Evolutionary conservation across 2,113 vertebrate genomes (phyloP).

Genomic region (Maccullochella peelii): DNA sequence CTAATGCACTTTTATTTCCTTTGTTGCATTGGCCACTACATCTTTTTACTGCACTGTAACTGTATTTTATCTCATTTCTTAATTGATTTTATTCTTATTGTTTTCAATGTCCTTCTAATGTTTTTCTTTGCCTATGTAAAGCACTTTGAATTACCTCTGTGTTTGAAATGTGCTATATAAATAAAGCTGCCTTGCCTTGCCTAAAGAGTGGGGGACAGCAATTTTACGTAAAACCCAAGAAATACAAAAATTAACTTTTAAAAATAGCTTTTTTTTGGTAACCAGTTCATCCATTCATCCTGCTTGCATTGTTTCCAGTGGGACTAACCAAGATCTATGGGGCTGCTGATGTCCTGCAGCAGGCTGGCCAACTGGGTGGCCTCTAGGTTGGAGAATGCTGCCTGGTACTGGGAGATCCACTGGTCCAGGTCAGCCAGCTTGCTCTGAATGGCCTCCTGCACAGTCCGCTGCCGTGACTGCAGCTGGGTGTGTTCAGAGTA

Average conservation of each 20-base stretch:
- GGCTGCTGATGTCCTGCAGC: conserved; percentile 96
- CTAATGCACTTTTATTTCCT: too few relatives aligned
- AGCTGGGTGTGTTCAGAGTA: conserved; percentile 97
- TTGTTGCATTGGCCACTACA: too few relatives aligned
- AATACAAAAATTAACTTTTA: neutral
- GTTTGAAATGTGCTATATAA: too few relatives aligned
- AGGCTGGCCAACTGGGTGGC: conserved; percentile 95
- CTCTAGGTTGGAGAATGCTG: conserved; percentile 95
- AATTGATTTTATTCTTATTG: too few relatives aligned
- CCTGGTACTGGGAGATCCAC: conserved; percentile 97
- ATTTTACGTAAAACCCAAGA: neutral
- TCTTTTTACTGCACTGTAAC: too few relatives aligned
- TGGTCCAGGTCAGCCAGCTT: conserved; percentile 97
- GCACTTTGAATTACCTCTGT: too few relatives aligned
- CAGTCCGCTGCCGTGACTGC: conserved; percentile 93
- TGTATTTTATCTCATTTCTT: too few relatives aligned
- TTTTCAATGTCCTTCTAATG: too few relatives aligned
- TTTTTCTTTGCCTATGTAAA: too few relatives aligned
- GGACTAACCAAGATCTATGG: conserved; percentile 93
- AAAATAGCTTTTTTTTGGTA: neutral
- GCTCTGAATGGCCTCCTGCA: conserved; percentile 95
- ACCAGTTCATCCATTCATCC: neutral
- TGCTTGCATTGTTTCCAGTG: neutral
- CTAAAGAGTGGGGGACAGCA: neutral
- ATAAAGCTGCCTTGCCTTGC: too few relatives aligned